Conservation (phyloP, 2,113 vertebrate species). For the Hystrix cristata region DNA sequence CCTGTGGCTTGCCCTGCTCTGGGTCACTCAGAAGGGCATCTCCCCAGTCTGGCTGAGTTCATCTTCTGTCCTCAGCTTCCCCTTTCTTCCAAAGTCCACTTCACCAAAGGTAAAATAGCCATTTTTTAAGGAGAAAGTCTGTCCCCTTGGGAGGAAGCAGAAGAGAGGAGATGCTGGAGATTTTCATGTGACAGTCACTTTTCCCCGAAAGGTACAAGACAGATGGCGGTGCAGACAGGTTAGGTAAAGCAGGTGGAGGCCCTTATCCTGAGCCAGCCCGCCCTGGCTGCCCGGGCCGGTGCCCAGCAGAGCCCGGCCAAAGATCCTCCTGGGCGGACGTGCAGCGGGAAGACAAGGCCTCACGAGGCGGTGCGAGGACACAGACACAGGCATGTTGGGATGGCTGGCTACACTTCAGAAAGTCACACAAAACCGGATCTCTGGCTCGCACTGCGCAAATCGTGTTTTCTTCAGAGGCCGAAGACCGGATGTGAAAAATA, state of each 20-base stretch:
- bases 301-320: background rate
- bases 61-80: background rate
- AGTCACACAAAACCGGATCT: background rate
- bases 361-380: background rate
- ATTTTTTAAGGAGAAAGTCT: background rate
- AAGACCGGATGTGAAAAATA: background rate
- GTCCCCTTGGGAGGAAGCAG: too few relatives aligned
- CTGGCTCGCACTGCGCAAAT: background rate
- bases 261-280: accelerated
- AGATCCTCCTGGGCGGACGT: background rate
- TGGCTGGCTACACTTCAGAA: too few relatives aligned
- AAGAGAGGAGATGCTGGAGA: background rate
- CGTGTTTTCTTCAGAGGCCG: background rate
- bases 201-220: background rate
- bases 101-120: background rate
- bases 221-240: background rate
- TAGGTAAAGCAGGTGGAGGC: background rate
- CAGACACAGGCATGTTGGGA: too few relatives aligned
- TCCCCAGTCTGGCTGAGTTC: background rate
- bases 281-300: background rate
- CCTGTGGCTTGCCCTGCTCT: background rate
- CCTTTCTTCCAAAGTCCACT: background rate
- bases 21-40: background rate
- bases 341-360: accelerated
- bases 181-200: background rate